Conservation (phyloP, 37 sponge, comb jelly and placozoan species). For the Axinella damicornis region DNA sequence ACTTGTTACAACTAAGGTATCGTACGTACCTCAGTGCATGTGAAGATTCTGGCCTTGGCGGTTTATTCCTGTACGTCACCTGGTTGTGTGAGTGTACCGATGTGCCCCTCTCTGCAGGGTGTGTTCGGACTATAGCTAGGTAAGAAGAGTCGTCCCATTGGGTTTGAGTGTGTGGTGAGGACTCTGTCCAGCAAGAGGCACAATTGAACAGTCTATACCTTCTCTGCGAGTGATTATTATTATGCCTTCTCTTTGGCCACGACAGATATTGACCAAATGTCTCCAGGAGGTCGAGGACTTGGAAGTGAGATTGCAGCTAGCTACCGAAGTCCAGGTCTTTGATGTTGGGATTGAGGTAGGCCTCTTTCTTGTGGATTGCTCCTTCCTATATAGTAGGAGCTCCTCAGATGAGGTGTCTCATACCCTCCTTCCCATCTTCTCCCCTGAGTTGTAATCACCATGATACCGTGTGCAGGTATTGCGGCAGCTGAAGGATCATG, state of each 20-base stretch:
- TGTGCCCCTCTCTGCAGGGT: conserved; percentile 12
- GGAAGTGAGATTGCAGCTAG: conserved; percentile 47
- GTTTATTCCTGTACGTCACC: no score
- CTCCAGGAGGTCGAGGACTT: conserved; percentile 56
- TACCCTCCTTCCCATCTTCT: neutral
- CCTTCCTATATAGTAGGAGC: neutral
- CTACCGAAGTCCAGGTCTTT: conserved; percentile 22
- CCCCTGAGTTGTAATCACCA: no score
- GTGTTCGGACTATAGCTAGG: conserved; percentile 61
- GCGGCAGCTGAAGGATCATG: conserved; percentile 29
- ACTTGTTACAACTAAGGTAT: conserved; percentile 32
- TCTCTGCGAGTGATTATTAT: no score
- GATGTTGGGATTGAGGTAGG: conserved; percentile 50
- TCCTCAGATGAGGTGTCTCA: neutral
- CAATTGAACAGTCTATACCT: no score
- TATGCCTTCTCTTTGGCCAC: no score
- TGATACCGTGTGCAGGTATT: neutral
- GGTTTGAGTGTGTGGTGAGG: conserved; percentile 64
- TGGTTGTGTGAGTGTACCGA: no score
- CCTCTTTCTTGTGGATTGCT: neutral
- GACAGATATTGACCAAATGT: conserved; percentile 38
- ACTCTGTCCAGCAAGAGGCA: conserved; percentile 9
- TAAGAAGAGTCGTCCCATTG: conserved; percentile 70
- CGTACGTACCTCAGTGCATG: no score
- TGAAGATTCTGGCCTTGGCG: no score